Evolutionary conservation across 2,888 invertebrate species (phyloP), one percentile per base, ranked within the genome.

Genomic region (Tillus elongatus): DNA sequence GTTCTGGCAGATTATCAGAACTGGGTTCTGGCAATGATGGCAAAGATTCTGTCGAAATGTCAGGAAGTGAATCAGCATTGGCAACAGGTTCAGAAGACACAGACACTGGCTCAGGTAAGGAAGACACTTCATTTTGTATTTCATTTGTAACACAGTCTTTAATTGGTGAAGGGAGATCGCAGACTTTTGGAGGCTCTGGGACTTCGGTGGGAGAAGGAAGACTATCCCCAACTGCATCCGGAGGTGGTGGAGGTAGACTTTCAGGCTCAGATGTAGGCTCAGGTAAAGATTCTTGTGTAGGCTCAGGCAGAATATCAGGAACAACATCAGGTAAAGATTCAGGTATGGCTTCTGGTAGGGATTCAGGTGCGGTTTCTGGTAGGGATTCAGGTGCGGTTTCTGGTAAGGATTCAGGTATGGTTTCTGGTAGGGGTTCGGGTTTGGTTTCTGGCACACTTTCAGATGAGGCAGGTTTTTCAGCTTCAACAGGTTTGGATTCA

Each of bases 11-110:
- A 51, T 60, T 60, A 42, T 65, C 64, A 6, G 54, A 63, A 36
- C 51, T 46, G 37, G 58, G 61, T 46, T 60, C 63, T 10, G 60
- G 65, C 33, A 60, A 55, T 34, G 61, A 66, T 19, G 61, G 65
- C 40, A 63, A 51, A 33, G 60, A 65, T 52, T 59, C 64, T 29
- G 63, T 62, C 13, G 65, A 66, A 24, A 66, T 56, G 39, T 66
- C 66, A 3, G 62, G 64, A 33, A 66, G 49, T 3, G 66, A 66
- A 50, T 66, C 66, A 15, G 64, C 58, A 43, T 61, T 60, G 19
- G 55, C 54, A 15, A 57, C 53, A 13, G 56, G 53, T 35, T 52
- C 52, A 4, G 30, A 11, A 29, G 11, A 27, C 11, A 16, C 36
- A 19, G 26, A 31, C 8, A 19, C 26, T 11, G 42, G 35, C 28